Evolutionary conservation across 1,140 invertebrate species (phyloP).

Genomic region (Caerostris extrusa): DNA sequence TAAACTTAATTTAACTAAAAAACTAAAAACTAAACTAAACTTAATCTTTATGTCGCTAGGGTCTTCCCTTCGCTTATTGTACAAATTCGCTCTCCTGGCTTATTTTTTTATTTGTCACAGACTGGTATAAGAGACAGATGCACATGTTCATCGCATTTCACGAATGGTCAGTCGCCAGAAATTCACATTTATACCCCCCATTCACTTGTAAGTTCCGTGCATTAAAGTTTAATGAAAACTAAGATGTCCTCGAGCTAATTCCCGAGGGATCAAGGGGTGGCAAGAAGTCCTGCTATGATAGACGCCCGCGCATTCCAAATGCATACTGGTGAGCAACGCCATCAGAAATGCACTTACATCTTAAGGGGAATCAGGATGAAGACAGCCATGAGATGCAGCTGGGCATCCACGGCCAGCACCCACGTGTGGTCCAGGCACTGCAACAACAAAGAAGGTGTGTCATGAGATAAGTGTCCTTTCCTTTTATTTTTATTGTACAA

Average conservation of each 20-base stretch:
- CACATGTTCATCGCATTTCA: no score
- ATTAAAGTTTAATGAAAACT: background rate
- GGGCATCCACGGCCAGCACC: slow-evolving; percentile 60
- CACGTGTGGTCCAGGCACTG: slow-evolving; percentile 71
- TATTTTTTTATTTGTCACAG: no score
- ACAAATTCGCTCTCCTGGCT: no score
- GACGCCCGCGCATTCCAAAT: background rate
- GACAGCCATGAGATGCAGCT: slow-evolving; percentile 44
- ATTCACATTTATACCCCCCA: background rate
- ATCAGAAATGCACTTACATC: slow-evolving; percentile 41
- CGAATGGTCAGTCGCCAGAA: no score
- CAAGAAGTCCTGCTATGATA: background rate
- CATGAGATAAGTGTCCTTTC: no score
- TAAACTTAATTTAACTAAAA: no score
- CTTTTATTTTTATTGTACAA: no score
- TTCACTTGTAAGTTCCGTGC: background rate
- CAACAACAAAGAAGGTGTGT: background rate
- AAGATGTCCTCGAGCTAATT: background rate
- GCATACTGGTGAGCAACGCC: background rate
- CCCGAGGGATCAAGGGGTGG: background rate
- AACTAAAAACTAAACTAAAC: no score
- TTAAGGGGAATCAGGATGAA: slow-evolving; percentile 63
- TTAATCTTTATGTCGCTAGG: no score
- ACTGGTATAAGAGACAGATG: no score
- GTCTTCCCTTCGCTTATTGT: no score